Conservation (phyloP, 2,113 vertebrate species). For the Calcarius ornatus region DNA sequence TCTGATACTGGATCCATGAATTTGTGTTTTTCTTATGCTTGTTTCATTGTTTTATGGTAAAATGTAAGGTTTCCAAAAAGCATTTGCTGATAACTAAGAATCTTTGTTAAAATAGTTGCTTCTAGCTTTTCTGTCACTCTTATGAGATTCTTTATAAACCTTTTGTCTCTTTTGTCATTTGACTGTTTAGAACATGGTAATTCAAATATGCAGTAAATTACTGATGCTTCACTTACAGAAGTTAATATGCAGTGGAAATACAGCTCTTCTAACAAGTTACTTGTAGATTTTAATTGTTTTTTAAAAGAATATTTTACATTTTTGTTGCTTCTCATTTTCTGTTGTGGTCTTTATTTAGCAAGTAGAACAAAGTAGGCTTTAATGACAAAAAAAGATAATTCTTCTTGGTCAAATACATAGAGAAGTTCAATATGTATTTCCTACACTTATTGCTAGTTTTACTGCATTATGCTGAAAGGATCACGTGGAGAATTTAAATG, state of each 20-base stretch:
- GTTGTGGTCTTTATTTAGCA: background rate
- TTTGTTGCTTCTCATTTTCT: background rate
- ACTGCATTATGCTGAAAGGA: background rate
- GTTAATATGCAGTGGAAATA: slow-evolving; percentile 6
- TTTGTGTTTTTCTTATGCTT: background rate
- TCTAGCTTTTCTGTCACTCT: background rate
- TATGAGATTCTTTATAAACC: slow-evolving; percentile 55
- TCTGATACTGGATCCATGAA: background rate
- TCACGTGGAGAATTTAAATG: background rate
- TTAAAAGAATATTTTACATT: background rate
- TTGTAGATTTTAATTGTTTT: slow-evolving; percentile 22
- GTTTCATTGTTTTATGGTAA: background rate
- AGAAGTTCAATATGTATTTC: background rate
- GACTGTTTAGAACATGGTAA: slow-evolving; percentile 6
- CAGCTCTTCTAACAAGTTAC: slow-evolving; percentile 22
- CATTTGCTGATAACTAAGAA: background rate
- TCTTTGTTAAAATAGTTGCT: background rate
- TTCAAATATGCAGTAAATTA: slow-evolving; percentile 39
- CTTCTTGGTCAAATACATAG: background rate
- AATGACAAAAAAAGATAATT: background rate
- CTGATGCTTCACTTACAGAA: background rate
- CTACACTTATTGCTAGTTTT: background rate
- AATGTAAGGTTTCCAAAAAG: slow-evolving; percentile 2
- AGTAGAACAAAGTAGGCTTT: background rate
- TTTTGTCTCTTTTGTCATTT: slow-evolving; percentile 43